Base-by-base conservation (phyloP, 2,113 vertebrate genomes). In the Misgurnus mizolepis region DNA sequence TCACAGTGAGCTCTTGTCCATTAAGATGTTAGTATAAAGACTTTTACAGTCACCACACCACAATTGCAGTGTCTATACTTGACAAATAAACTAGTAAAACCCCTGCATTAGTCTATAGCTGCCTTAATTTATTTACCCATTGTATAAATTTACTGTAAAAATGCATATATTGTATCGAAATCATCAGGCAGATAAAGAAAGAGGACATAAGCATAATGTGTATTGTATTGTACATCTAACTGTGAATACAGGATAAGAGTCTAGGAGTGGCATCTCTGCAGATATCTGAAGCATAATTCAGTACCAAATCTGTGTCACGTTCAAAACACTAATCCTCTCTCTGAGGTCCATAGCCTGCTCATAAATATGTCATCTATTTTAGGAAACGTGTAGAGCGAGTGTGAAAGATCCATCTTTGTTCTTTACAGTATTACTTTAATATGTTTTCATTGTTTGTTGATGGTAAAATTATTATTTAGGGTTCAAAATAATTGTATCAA, bases 231-330 rank as follows among this genome's bases (percentile, higher is more conserved):
- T 12, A 22, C 8, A 11, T 65, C 39, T 49, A 22, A 10, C 5
- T 60, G 43, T 73, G 17, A 11, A n/a, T 41, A 47, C 47, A 18
- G 17, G 18, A 53, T 14, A 49, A 11, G 18, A 12, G 14, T 47
- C 47, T 70, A 27, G 67, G 40, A 80, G 82, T 76, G 60, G 72
- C 41, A 27, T 43, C 12, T 67, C 71, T 80, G 82, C 71, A 80
- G 47, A 76, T 49, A 53, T 41, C 27, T 18, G 5, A 49, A 62
- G 60, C 40, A 34, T 45, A 18, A 80, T n/a, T 3, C 43, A 55
- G 34, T 1, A 65, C 53, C 34, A 73, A 61, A 65, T 64, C 27
- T 79, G 58, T 72, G 68, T 72, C 41, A 45, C n/a, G 53, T 17
- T 49, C 11, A 11, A 61, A 79, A 17, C 60, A 41, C 22, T 64